Evolutionary conservation across 2,888 invertebrate genomes (phyloP).

Genomic region (Leistus spinibarbis): DNA sequence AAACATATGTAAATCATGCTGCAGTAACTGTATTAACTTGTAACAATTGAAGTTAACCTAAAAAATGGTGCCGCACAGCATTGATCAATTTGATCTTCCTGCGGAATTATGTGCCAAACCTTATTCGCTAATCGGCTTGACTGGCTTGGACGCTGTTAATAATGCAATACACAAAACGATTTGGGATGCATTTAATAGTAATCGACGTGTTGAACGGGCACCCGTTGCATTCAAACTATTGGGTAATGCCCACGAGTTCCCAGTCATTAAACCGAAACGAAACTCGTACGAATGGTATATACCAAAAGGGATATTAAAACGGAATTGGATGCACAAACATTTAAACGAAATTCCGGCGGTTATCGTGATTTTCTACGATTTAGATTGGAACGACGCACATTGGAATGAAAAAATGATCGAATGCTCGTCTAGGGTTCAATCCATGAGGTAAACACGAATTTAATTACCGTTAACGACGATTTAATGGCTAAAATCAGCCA

Average conservation of each 20-base stretch:
- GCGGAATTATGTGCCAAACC: constrained; percentile 83
- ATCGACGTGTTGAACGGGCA: constrained; percentile 79
- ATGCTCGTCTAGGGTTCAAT: constrained; percentile 88
- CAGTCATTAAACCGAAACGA: constrained; percentile 83
- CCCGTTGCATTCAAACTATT: constrained; percentile 84
- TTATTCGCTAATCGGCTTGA: constrained; percentile 83
- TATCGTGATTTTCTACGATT: constrained; percentile 92
- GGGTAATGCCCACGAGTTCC: constrained; percentile 84
- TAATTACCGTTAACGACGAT: neutral
- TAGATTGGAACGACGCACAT: constrained; percentile 94
- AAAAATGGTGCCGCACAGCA: constrained; percentile 27
- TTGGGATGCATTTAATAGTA: constrained; percentile 91
- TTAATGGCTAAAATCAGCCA: too few species aligned
- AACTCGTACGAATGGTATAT: constrained; percentile 95
- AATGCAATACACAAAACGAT: constrained; percentile 89
- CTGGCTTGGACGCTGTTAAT: constrained; percentile 83
- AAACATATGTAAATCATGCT: neutral
- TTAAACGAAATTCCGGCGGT: constrained; percentile 88
- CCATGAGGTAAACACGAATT: constrained; percentile 69
- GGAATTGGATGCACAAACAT: constrained; percentile 95
- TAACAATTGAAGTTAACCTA: constrained; percentile 9
- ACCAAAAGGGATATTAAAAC: constrained; percentile 91
- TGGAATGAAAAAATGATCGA: constrained; percentile 97
- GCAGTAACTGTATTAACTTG: neutral
- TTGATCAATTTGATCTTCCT: constrained; percentile 70